These are phyloP conservation scores for Tipula vernalis DNA, from an alignment of 2,888 invertebrate genomes.

Conservation along the genomic window DNA sequence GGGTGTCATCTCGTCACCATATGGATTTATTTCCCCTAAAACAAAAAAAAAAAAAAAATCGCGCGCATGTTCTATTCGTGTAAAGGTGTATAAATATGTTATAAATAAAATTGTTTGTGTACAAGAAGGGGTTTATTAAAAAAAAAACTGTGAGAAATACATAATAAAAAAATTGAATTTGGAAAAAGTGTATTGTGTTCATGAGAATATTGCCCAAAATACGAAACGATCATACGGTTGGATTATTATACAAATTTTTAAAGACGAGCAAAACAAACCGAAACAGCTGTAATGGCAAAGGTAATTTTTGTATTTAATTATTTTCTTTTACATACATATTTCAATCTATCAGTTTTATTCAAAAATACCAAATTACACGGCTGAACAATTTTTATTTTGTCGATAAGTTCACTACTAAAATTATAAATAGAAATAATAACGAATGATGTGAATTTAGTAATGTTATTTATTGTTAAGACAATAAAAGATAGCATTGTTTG, in stretches of 20 bases:
- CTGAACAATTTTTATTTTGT: neutral
- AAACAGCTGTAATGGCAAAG: neutral
- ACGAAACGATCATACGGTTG: neutral
- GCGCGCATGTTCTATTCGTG: neutral
- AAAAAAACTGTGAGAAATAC: neutral
- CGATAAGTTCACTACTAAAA: neutral
- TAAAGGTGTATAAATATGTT: neutral
- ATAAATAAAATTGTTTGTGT: neutral
- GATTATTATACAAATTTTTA: neutral
- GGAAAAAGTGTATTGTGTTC: neutral
- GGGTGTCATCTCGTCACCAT: neutral
- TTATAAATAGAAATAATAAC: neutral
- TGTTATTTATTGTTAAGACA: neutral
- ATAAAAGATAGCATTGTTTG: neutral
- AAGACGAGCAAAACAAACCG: neutral
- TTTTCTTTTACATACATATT: neutral
- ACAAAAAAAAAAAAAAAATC: no score
- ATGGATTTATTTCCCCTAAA: neutral
- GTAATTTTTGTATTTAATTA: neutral
- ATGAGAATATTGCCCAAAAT: neutral
- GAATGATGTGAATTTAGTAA: neutral
- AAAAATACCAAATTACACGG: neutral
- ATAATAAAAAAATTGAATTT: neutral
- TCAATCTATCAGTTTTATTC: neutral
- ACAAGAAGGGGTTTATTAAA: neutral